These are phyloP conservation scores for Alosa sapidissima DNA, from an alignment of 2,797 vertebrate species.

Conservation along the genomic window DNA sequence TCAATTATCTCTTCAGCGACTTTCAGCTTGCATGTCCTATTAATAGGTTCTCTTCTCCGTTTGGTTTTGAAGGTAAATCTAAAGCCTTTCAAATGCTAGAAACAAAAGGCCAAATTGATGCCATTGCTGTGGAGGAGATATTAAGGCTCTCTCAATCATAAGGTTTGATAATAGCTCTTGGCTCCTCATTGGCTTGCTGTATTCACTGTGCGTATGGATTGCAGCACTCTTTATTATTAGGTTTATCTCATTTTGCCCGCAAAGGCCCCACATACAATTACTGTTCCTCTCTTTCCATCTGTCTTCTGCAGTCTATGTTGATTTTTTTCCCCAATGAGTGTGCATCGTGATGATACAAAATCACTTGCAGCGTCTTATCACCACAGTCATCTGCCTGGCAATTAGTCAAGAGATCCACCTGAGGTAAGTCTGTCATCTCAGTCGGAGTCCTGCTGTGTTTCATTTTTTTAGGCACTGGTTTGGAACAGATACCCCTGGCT, in stretches of 20 bases:
- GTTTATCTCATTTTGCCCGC: conserved; percentile 27
- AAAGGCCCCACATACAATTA: background rate
- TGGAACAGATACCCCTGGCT: background rate
- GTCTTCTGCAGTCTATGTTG: conserved; percentile 29
- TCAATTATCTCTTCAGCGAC: conserved; percentile 76
- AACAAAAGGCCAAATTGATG: conserved; percentile 64
- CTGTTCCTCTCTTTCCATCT: background rate
- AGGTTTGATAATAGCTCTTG: conserved; percentile 59
- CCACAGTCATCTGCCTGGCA: conserved; percentile 46
- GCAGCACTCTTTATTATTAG: conserved; percentile 43
- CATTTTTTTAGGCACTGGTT: conserved; percentile 27
- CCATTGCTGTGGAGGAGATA: conserved; percentile 59
- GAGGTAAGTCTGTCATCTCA: background rate
- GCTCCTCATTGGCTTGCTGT: conserved; percentile 59
- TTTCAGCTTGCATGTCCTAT: conserved; percentile 72
- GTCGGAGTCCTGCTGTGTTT: conserved; percentile 18
- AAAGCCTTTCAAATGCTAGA: conserved; percentile 64
- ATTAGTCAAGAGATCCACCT: conserved; percentile 44
- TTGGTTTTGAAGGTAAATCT: conserved; percentile 70
- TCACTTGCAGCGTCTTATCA: conserved; percentile 35
- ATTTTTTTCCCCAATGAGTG: conserved; percentile 58
- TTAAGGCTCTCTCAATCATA: background rate
- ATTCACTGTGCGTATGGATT: conserved; percentile 44
- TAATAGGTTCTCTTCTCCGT: conserved; percentile 67
- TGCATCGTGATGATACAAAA: conserved; percentile 36